Base-by-base conservation (phyloP, 2,113 vertebrate species). In the Mungos mungo region DNA sequence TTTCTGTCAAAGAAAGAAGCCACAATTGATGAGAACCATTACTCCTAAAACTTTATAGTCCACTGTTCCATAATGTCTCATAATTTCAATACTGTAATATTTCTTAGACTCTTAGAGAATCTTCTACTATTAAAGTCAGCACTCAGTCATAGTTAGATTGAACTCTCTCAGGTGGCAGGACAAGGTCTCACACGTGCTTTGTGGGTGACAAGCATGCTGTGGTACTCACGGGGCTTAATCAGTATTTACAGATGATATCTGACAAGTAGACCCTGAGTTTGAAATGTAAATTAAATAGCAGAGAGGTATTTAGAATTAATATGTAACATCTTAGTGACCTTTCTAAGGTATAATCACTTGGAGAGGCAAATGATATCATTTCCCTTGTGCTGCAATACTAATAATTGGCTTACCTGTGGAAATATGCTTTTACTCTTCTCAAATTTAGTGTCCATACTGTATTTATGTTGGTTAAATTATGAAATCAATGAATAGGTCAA, bases 271-370 rank as follows among this genome's bases (percentile, higher is more conserved):
- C 50, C 81, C 50, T 50, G 50, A 79, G 45, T 52, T 84, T 93
- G 95, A 97, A 96, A 92, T 88, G 81, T 50, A 96, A 95, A 96
- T 90, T 93, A 96, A 93, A 82, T 38, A 96, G 27, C 57, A 96
- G 27, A 87, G 84, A 95, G 68, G 71, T 93, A 94, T 84, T 94
- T 96, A 79, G 82, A 96, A 98, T 95, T 72, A 96, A 91, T 90
- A 97, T n/a, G 66, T 96, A 96, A 82, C 89, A 96, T 93, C 85
- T 81, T 41, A 95, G 76, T 96, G 90, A 90, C 92, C 94, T 98
- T 97, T 96, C 88, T 97, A 76, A 72, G 90, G 2, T 93, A 2
- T 93, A 93, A 87, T 98, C 65, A 84, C 66, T 85, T 95, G 66
- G 65, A 97, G 84, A 96, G 57, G 54, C 63, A 96, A 97, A 94